Base-by-base conservation (phyloP, 2,113 vertebrate genomes). In the Myodes glareolus region DNA sequence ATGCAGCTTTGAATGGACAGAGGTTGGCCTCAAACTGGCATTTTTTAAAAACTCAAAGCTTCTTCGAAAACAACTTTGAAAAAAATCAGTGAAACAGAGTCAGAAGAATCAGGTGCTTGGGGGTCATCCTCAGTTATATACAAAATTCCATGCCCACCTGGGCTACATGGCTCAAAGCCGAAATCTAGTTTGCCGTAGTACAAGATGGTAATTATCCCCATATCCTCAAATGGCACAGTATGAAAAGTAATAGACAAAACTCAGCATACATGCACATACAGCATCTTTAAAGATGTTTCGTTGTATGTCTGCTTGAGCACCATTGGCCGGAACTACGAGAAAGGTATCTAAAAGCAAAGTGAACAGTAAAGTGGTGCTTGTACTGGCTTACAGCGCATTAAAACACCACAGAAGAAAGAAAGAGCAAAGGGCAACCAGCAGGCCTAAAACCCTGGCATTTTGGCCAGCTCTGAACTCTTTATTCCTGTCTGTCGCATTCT, bases 321-420 rank as follows among this genome's bases (percentile, higher is more conserved):
- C 14, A 75, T 23, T 92, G 27, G 33, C 61, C 27, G 52, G 21
- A 95, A 70, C 21, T 42, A 27, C 68, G 58, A 82, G 50, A 87
- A 86, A 86, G 17, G 10, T n/a, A 88, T 65, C 4, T 58, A 73
- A 78, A 4, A 87, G 2, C 73, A 65, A 78, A 9, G 12, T 52
- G 88, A n/a, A 33, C 17, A 47, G 31, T 17, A 31, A 94, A 75
- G 84, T 55, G 2, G 14, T 80, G 29, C 77, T 65, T 55, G 21
- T 14, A 33, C 13, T 84, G 2, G 2, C 55, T 47, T 75, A 19
- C 52, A 12, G 27, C 47, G 9, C 92, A 65, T 11, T 39, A 72
- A 92, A 88, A 78, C 31, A 42, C 55, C 31, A 91, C 27, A 89
- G 63, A 50, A 73, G 33, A 27, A 94, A 88, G 10, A 98, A 92